phyloP scores from a whole-genome alignment of 2,888 invertebrate genomes.

The Sympetrum striolatum region DNA sequence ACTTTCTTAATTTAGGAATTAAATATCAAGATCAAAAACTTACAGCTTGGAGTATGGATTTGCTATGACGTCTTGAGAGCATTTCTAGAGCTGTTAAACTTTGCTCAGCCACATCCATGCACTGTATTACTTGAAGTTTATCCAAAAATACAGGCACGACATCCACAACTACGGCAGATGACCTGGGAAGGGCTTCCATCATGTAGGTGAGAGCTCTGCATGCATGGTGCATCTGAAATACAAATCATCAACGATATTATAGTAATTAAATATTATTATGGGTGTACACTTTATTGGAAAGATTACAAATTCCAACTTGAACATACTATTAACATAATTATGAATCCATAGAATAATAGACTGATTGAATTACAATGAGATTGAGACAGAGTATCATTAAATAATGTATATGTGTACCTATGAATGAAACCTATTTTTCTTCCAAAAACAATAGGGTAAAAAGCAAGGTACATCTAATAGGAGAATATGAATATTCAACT shows the following conservation, averaged over 20 bases:
- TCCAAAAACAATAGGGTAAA: too few relatives aligned
- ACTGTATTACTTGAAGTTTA: slow-evolving; percentile 96
- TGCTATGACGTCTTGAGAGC: slow-evolving; percentile 94
- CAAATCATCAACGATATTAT: slow-evolving; percentile 28
- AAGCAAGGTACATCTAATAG: too few relatives aligned
- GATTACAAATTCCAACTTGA: too few relatives aligned
- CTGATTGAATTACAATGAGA: too few relatives aligned
- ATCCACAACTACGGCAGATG: slow-evolving; percentile 94
- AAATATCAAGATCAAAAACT: slow-evolving; percentile 54
- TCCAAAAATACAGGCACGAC: slow-evolving; percentile 97
- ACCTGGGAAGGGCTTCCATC: slow-evolving; percentile 97
- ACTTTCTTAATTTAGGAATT: too few relatives aligned
- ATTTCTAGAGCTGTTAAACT: slow-evolving; percentile 96
- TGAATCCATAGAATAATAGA: too few relatives aligned
- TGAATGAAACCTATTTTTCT: too few relatives aligned
- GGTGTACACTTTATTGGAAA: too few relatives aligned
- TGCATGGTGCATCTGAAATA: slow-evolving; percentile 91
- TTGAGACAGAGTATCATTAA: too few relatives aligned
- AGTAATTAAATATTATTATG: background rate
- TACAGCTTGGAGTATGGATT: slow-evolving; percentile 92
- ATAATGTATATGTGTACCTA: too few relatives aligned
- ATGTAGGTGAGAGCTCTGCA: slow-evolving; percentile 98
- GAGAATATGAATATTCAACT: too few relatives aligned
- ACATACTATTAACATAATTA: too few relatives aligned
- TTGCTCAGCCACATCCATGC: slow-evolving; percentile 99